Conservation (phyloP, 2,888 invertebrate species). For the Stramonita haemastoma region DNA sequence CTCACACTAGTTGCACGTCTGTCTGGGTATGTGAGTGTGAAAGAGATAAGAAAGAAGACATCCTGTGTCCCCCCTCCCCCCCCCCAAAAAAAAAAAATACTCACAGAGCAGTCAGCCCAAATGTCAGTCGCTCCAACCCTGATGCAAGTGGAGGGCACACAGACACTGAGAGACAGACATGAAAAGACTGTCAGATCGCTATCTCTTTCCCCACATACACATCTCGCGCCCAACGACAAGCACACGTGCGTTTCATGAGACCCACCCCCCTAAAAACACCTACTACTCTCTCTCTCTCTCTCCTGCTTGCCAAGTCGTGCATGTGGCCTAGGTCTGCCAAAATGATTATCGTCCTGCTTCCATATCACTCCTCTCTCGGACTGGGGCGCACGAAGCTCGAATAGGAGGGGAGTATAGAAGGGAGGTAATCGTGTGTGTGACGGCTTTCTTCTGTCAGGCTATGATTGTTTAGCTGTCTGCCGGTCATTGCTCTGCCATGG, state of each 20-base stretch:
- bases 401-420: background rate
- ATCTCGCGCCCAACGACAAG: background rate
- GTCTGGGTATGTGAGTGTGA: too few species aligned
- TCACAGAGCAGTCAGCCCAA: too few species aligned
- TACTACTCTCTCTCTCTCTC: background rate
- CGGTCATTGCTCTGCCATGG: background rate
- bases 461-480: background rate
- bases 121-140: too few species aligned
- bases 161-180: background rate
- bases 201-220: background rate
- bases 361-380: background rate
- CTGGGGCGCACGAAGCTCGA: background rate
- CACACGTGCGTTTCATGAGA: background rate
- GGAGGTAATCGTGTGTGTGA: constrained; percentile 1
- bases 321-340: background rate
- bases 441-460: background rate
- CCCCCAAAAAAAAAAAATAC: too few species aligned
- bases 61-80: too few species aligned
- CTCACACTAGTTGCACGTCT: too few species aligned
- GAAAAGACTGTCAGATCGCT: background rate
- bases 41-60: too few species aligned
- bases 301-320: background rate
- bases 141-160: background rate
- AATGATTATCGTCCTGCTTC: background rate
- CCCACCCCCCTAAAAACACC: background rate